Percentiles rank a stretch among this genome's conserved stretches.
These are phyloP conservation scores for Therioaphis trifolii DNA, from an alignment of 2,888 invertebrate genomes.

Conservation along the genomic window DNA sequence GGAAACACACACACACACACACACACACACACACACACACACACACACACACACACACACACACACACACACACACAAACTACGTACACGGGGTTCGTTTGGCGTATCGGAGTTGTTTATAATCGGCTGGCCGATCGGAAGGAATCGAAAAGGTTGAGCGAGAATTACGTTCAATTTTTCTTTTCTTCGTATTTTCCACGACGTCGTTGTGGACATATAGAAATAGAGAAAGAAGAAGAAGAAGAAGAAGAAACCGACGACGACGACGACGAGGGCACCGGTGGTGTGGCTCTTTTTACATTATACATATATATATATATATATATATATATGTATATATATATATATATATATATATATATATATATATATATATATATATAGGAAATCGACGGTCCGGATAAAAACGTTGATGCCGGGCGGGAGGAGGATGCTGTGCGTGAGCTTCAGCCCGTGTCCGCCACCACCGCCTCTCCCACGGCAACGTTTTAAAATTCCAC, in stretches of 20 bases:
- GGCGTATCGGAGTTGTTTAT: too few relatives aligned
- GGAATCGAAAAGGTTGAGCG: neutral
- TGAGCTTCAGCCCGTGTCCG: slow-evolving; percentile 35
- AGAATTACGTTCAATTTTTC: too few relatives aligned
- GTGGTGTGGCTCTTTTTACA: neutral
- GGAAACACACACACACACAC: too few relatives aligned
- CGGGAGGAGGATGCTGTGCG: neutral
- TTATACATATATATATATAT: neutral
- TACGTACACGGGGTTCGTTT: too few relatives aligned
- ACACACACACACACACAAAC: too few relatives aligned
- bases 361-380: neutral
- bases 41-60: too few relatives aligned
- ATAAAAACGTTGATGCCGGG: slow-evolving; percentile 26
- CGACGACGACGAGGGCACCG: neutral
- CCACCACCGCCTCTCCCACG: neutral
- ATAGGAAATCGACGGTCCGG: slow-evolving; percentile 43
- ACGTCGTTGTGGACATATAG: neutral
- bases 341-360: neutral
- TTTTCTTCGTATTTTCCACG: neutral
- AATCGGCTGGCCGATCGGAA: neutral
- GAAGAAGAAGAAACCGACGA: neutral
- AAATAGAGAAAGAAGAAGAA: neutral
- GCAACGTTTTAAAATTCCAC: slow-evolving; percentile 57
- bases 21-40: too few relatives aligned
- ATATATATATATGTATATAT: neutral